Evolutionary conservation across 2,888 invertebrate species (phyloP), one percentile per base, ranked within the genome.

Genomic region (Philereme transversata): DNA sequence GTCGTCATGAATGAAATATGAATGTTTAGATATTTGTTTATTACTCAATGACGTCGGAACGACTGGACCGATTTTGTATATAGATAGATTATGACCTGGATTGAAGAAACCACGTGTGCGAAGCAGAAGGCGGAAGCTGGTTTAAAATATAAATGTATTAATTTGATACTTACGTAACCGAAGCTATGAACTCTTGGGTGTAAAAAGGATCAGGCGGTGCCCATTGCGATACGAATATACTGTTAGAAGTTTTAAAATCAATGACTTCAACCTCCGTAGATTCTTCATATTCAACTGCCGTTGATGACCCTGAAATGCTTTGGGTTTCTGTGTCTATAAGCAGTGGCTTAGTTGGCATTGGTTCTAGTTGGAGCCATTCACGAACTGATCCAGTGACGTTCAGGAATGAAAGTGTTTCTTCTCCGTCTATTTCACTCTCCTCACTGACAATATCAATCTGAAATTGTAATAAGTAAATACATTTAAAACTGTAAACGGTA

Each of bases 121-220:
- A n/a, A n/a, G n/a, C n/a, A n/a, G n/a, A 22, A 22, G 22, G 22
- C 22, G 22, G 22, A 22, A 22, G 3, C 22, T 22, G 22, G 22
- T 22, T 22, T 22, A 22, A 22, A 2, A 22, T 22, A 22, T 22
- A 22, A 22, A 22, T 22, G 22, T 22, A 22, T 22, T 22, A 22
- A 3, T 8, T 40, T 40, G 49, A 33, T n/a, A 96, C 93, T 80
- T 94, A 94, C 52, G 96, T 95, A 0, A 95, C 93, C 59, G 90
- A 76, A 0, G 91, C 96, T 0, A 89, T 82, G 71, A 96, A 96
- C 50, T 93, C 83, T 0, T 81, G 80, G 52, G 86, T 81, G 0
- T 71, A 74, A 41, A 96, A 85, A 0, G 92, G 86, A 53, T 90
- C 89, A 0, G 95, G 79, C 4, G 94, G 93, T 51, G 93, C 72